A percentile compares a stretch with the other conserved stretches of the same genome.
phyloP scores from a whole-genome alignment of 2,797 vertebrate species.

The Kryptopterus vitreolus region DNA sequence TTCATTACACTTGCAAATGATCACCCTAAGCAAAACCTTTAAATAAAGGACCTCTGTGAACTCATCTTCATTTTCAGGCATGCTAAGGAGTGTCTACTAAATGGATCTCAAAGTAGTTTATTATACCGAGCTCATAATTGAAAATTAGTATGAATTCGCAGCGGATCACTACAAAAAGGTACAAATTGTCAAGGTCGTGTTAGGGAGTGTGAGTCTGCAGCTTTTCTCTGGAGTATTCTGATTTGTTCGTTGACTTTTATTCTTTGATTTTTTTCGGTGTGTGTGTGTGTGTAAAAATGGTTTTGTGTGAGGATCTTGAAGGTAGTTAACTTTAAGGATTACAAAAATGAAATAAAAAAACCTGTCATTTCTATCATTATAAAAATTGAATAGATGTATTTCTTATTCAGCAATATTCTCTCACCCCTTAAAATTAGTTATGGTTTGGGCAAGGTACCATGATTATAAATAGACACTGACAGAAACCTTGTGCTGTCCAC shows the following conservation, averaged over 20 bases:
- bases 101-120: not conserved
- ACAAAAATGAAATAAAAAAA: not conserved
- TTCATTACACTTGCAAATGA: conserved; percentile 1
- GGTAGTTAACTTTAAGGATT: not conserved
- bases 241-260: too few relatives aligned
- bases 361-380: too few relatives aligned
- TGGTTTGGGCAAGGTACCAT: not conserved
- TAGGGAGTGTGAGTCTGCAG: not conserved
- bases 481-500: not conserved
- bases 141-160: not conserved
- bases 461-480: not conserved
- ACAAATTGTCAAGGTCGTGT: not conserved
- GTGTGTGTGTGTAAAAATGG: too few relatives aligned
- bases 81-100: not conserved
- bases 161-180: not conserved
- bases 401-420: not conserved
- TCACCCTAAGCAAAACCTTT: conserved; percentile 1
- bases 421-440: not conserved
- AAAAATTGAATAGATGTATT: not conserved
- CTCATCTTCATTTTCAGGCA: not conserved
- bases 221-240: not conserved
- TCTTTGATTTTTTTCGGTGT: not conserved
- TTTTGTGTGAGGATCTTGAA: not conserved
- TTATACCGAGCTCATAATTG: not conserved
- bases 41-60: not conserved